Evolutionary conservation across 2,888 invertebrate genomes (phyloP).

Genomic region (Phasia obesa): DNA sequence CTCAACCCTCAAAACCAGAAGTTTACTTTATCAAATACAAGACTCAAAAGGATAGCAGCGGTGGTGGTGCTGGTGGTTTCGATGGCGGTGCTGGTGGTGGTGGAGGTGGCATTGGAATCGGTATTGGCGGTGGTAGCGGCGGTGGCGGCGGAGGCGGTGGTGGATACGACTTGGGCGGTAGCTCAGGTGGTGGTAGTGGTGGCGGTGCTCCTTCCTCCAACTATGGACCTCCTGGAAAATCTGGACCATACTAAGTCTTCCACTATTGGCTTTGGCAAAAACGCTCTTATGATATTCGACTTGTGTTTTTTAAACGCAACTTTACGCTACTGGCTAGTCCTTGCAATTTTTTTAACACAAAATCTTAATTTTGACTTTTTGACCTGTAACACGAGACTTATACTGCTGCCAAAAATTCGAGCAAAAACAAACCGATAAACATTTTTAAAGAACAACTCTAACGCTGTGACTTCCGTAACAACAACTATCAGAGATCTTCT

Average conservation of each 20-base stretch:
- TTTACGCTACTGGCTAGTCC: slow-evolving; percentile 80
- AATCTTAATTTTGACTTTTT: slow-evolving; percentile 47
- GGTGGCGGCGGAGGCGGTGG: slow-evolving; percentile 73
- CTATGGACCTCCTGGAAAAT: slow-evolving; percentile 88
- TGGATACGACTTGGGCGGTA: slow-evolving; percentile 76
- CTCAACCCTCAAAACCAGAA: slow-evolving; percentile 93
- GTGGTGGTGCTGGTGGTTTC: slow-evolving; percentile 74
- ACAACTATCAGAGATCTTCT: slow-evolving; percentile 47
- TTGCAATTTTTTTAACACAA: slow-evolving; percentile 63
- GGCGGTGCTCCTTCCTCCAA: slow-evolving; percentile 82
- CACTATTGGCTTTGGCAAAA: slow-evolving; percentile 44
- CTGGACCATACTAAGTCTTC: slow-evolving; percentile 85
- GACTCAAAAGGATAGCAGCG: slow-evolving; percentile 81
- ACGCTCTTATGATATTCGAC: slow-evolving; percentile 55
- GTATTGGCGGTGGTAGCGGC: slow-evolving; percentile 72
- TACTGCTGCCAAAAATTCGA: slow-evolving; percentile 49
- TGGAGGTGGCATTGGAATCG: slow-evolving; percentile 71
- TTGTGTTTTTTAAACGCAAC: slow-evolving; percentile 43
- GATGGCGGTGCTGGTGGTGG: slow-evolving; percentile 75
- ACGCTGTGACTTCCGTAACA: slow-evolving; percentile 71
- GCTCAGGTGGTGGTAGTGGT: slow-evolving; percentile 73
- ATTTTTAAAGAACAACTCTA: slow-evolving; percentile 53
- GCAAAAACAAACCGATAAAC: slow-evolving; percentile 25
- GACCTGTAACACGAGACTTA: slow-evolving; percentile 64
- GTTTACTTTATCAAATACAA: slow-evolving; percentile 90